Base-by-base conservation (phyloP, 2,888 invertebrate species). In the Phorcus lineatus region DNA sequence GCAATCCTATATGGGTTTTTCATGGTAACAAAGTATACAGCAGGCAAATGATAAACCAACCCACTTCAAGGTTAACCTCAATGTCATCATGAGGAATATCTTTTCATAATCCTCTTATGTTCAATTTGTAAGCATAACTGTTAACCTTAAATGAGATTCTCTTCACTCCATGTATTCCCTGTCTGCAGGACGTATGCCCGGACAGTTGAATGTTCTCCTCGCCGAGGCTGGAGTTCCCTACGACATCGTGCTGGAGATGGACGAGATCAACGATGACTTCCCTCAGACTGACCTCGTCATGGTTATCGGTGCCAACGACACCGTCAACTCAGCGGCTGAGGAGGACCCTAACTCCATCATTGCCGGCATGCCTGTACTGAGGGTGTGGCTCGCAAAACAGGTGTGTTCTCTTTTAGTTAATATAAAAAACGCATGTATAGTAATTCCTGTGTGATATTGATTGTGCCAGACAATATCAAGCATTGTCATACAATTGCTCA, bases 201-300 rank as follows among this genome's bases (percentile, higher is more conserved):
- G 97, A 13, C 97, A 97, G 92, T 93, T 97, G 90, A 97, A 97
- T 91, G 97, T 97, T n/a, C 94, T 97, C 82, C 94, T 97, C 79
- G 97, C 97, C 0, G 97, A 97, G 94, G 97, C 97, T 6, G 97
- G 97, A n/a, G 97, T 97, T 0, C 97, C 97, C 0, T 97, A 97
- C 91, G 97, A 97, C 92, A 96, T 97, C 88, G 94, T 97, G 0
- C 94, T 96, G 84, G 97, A 97, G 94, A 97, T 97, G 97, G 97
- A 97, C 78, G 97, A 97, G 94, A 96, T 97, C 89, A 97, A 97
- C 91, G 95, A 96, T 11, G 97, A 97, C 88, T 97, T 97, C 94
- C 94, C 95, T 0, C 95, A 96, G 47, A 97, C 97, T 13, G 97
- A 97, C 92, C 94, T 97, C 28, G 96, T 96, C 0, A 94, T 97